Evolutionary conservation across 1,140 invertebrate genomes (phyloP).

Genomic region (Drosophila bocqueti): DNA sequence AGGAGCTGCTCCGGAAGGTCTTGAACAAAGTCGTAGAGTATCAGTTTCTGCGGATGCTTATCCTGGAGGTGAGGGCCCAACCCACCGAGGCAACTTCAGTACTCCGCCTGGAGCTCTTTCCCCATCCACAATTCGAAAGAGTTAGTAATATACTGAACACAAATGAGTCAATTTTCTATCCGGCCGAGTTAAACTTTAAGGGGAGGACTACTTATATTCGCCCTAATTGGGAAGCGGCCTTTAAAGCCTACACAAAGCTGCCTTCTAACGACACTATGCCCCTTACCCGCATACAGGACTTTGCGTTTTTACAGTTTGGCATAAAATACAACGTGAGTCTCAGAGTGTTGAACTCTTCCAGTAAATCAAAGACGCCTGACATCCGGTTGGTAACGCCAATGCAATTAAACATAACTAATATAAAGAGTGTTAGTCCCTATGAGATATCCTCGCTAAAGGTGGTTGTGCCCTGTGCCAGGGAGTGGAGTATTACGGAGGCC

Average conservation of each 20-base stretch:
- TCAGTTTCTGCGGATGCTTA: too few species aligned
- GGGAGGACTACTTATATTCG: too few species aligned
- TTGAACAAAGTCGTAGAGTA: neutral
- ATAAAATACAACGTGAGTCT: neutral
- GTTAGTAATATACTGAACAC: too few species aligned
- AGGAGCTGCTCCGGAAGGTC: neutral
- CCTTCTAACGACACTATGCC: neutral
- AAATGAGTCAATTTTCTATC: too few species aligned
- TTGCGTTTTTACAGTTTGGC: neutral
- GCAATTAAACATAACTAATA: neutral
- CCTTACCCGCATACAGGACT: neutral
- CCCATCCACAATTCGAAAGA: too few species aligned
- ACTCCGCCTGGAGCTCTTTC: too few species aligned
- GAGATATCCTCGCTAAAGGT: neutral
- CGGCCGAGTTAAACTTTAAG: too few species aligned
- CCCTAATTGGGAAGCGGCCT: neutral
- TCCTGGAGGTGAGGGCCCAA: too few species aligned
- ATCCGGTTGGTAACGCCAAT: neutral
- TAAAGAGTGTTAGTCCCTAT: neutral
- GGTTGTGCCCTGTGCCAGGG: conserved; percentile 34
- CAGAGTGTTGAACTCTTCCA: neutral
- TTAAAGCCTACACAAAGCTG: neutral
- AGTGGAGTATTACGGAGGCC: conserved; percentile 19
- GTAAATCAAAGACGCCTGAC: neutral
- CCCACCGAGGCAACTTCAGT: too few species aligned